A percentile compares a stretch with the other conserved stretches of the same genome.
phyloP scores from a whole-genome alignment of 2,888 invertebrate genomes.

The Cheilosia pagana region DNA sequence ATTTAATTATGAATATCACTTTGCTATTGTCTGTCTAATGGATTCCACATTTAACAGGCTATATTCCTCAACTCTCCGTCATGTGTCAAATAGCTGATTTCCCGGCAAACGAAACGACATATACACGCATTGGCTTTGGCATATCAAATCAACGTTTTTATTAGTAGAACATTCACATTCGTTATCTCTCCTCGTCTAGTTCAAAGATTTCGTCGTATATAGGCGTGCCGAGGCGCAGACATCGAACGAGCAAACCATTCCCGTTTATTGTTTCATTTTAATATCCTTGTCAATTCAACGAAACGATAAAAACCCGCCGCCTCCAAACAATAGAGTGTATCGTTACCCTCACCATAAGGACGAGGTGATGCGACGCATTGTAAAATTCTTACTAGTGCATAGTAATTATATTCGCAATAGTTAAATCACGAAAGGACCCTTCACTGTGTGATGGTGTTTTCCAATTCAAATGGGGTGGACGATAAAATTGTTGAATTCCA shows the following conservation, averaged over 20 bases:
- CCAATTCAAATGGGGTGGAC: slow-evolving; percentile 58
- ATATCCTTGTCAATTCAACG: slow-evolving; percentile 68
- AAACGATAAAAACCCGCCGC: slow-evolving; percentile 60
- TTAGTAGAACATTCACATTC: slow-evolving; percentile 37
- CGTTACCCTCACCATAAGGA: slow-evolving; percentile 47
- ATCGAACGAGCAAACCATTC: slow-evolving; percentile 21
- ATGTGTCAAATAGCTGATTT: slow-evolving; percentile 60
- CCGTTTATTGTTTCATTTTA: slow-evolving; percentile 69
- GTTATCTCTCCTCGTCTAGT: slow-evolving; percentile 26
- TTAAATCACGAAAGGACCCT: slow-evolving; percentile 70
- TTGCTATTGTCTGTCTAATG: slow-evolving; percentile 47
- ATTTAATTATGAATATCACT: slow-evolving; percentile 54
- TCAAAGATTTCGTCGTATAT: slow-evolving; percentile 36
- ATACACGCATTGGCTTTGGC: background rate
- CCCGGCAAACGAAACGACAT: background rate
- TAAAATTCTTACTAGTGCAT: slow-evolving; percentile 66
- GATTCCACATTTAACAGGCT: slow-evolving; percentile 43
- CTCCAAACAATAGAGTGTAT: slow-evolving; percentile 43
- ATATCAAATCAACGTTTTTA: slow-evolving; percentile 58
- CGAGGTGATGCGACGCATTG: slow-evolving; percentile 70
- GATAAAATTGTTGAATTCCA: slow-evolving; percentile 66
- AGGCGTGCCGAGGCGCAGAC: slow-evolving; percentile 52
- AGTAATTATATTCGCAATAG: slow-evolving; percentile 74
- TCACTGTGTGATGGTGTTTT: slow-evolving; percentile 32
- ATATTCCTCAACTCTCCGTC: slow-evolving; percentile 13